A percentile compares a stretch with the other conserved stretches of the same genome.
Evolutionary conservation across 2,113 vertebrate genomes (phyloP).

Genomic region (Piprites chloris): DNA sequence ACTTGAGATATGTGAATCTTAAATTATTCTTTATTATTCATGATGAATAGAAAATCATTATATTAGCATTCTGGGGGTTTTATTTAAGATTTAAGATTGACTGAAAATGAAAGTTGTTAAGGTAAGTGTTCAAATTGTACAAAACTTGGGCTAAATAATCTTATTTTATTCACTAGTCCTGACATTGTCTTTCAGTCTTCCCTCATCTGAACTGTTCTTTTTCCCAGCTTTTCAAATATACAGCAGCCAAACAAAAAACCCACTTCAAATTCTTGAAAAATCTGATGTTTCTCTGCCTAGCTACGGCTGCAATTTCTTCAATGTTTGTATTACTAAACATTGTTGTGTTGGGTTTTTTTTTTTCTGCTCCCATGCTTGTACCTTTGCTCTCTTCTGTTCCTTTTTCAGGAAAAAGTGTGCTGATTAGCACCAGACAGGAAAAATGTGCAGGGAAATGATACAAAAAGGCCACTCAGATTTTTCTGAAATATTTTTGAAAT

Average conservation of each 20-base stretch:
- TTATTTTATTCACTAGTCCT: background rate
- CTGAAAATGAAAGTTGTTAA: background rate
- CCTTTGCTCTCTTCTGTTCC: background rate
- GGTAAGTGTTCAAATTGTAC: background rate
- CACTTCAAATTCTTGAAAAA: background rate
- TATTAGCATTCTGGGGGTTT: background rate
- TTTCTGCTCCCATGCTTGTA: background rate
- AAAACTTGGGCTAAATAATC: background rate
- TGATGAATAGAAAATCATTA: background rate
- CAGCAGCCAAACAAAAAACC: background rate
- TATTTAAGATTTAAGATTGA: background rate
- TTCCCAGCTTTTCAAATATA: background rate
- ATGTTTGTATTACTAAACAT: background rate
- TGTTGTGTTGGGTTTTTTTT: no score
- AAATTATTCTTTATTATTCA: conserved; percentile 51
- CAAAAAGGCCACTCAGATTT: background rate
- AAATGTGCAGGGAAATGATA: background rate
- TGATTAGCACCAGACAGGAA: background rate
- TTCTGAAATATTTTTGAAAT: conserved; percentile 25
- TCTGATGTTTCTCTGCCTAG: background rate
- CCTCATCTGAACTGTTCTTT: background rate
- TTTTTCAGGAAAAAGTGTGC: background rate
- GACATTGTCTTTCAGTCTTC: background rate
- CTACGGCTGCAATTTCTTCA: background rate
- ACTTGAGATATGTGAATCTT: conserved; percentile 21